Evolutionary conservation across 2,113 vertebrate species (phyloP).

Genomic region (Scomber japonicus): DNA sequence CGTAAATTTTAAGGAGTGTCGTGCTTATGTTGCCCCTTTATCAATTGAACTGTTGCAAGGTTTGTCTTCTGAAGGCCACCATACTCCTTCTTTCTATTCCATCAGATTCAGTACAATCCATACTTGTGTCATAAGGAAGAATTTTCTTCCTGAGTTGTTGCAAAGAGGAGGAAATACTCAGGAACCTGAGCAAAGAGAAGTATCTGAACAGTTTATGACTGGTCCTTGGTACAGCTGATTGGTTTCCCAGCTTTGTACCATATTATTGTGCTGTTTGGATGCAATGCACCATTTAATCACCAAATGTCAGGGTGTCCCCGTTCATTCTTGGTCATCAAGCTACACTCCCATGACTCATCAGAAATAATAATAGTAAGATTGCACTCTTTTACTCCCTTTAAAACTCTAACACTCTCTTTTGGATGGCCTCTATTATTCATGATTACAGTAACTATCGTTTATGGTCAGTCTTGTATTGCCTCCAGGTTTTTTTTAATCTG

Average conservation of each 20-base stretch:
- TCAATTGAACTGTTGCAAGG: slow-evolving; percentile 15
- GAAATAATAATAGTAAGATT: background rate
- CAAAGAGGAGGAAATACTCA: background rate
- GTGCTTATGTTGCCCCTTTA: slow-evolving; percentile 33
- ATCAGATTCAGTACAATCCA: slow-evolving; percentile 16
- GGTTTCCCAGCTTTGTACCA: background rate
- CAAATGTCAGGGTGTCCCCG: slow-evolving; percentile 6
- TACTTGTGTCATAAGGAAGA: slow-evolving; percentile 11
- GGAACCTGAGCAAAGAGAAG: background rate
- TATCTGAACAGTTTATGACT: background rate
- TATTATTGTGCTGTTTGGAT: slow-evolving; percentile 1
- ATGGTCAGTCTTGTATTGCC: too few species aligned
- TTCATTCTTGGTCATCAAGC: slow-evolving; percentile 2
- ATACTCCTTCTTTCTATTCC: background rate
- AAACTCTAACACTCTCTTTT: too few species aligned
- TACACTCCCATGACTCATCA: background rate
- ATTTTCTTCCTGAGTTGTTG: slow-evolving; percentile 4
- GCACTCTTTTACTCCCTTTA: too few species aligned
- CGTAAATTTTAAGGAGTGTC: slow-evolving; percentile 52
- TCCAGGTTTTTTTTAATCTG: background rate
- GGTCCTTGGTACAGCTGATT: background rate
- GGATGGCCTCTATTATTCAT: background rate
- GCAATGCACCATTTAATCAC: background rate
- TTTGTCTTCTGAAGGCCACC: slow-evolving; percentile 35
- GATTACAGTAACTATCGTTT: too few species aligned